Percentiles rank a stretch among this genome's conserved stretches.
Evolutionary conservation across 2,797 vertebrate genomes (phyloP).

Genomic region (Helostoma temminkii): DNA sequence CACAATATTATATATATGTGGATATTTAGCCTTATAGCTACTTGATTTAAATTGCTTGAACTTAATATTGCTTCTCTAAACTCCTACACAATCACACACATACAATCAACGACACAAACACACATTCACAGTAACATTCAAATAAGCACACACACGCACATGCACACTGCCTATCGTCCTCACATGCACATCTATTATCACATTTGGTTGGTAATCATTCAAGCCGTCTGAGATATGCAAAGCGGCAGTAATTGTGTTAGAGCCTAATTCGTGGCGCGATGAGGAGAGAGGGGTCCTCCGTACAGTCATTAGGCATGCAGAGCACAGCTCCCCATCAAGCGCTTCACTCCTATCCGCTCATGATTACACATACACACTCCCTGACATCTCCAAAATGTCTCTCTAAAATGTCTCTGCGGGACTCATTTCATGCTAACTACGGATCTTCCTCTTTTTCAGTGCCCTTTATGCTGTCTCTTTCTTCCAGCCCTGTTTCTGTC

Average conservation of each 20-base stretch:
- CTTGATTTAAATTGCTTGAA: constrained; percentile 64
- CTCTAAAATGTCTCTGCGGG: constrained; percentile 68
- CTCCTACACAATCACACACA: not conserved
- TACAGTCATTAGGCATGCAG: constrained; percentile 78
- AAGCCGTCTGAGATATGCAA: constrained; percentile 83
- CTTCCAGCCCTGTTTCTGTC: constrained; percentile 30
- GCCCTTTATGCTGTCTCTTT: constrained; percentile 48
- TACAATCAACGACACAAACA: not conserved
- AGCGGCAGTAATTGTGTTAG: constrained; percentile 83
- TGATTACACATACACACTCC: constrained; percentile 72
- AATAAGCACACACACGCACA: not conserved
- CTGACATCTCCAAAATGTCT: constrained; percentile 74
- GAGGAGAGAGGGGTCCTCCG: constrained; percentile 73
- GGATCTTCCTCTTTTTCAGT: constrained; percentile 56
- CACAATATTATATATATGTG: no score
- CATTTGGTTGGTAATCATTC: constrained; percentile 82
- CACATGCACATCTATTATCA: constrained; percentile 78
- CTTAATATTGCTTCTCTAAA: constrained; percentile 55
- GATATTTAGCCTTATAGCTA: constrained; percentile 31
- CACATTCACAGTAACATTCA: not conserved
- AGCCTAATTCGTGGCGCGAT: constrained; percentile 74
- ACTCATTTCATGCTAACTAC: constrained; percentile 58
- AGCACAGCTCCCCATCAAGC: constrained; percentile 73
- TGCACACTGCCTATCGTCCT: constrained; percentile 59
- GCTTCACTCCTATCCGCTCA: constrained; percentile 71